These are phyloP conservation scores for Onchidella celtica DNA, from an alignment of 2,888 invertebrate species.

Conservation along the genomic window DNA sequence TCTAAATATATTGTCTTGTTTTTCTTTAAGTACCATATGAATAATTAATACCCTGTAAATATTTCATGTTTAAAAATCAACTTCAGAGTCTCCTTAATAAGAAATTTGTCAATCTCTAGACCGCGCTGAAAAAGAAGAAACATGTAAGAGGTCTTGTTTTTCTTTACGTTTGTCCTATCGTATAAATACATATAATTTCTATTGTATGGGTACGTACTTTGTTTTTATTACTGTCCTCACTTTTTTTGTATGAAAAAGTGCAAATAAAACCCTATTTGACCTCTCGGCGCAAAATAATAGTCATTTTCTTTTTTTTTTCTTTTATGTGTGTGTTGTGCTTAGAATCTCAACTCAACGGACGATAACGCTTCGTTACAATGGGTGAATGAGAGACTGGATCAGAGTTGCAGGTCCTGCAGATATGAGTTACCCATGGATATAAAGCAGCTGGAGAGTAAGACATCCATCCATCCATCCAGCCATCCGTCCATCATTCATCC, in stretches of 20 bases:
- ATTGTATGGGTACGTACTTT: too few species aligned
- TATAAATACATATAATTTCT: too few species aligned
- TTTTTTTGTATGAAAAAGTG: too few species aligned
- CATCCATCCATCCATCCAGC: too few species aligned
- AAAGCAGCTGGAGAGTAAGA: background rate
- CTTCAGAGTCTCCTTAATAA: background rate
- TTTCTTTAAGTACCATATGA: background rate
- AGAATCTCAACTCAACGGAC: background rate
- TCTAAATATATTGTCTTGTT: background rate
- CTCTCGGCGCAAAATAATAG: background rate
- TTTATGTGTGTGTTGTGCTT: background rate
- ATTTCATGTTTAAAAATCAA: too few species aligned
- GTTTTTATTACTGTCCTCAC: too few species aligned
- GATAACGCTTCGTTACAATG: background rate
- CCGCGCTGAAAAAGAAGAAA: constrained; percentile 6
- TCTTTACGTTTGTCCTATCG: too few species aligned
- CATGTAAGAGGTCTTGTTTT: background rate
- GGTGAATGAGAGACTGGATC: background rate
- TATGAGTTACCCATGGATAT: constrained; percentile 7
- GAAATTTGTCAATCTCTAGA: constrained; percentile 3
- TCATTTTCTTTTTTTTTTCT: background rate
- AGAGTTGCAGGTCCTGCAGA: background rate
- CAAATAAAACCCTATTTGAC: too few species aligned
- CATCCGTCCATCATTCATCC: too few species aligned
- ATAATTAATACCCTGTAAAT: too few species aligned